These are phyloP conservation scores for Glyphotaelius pellucidus DNA, from an alignment of 2,888 invertebrate species.

Conservation along the genomic window DNA sequence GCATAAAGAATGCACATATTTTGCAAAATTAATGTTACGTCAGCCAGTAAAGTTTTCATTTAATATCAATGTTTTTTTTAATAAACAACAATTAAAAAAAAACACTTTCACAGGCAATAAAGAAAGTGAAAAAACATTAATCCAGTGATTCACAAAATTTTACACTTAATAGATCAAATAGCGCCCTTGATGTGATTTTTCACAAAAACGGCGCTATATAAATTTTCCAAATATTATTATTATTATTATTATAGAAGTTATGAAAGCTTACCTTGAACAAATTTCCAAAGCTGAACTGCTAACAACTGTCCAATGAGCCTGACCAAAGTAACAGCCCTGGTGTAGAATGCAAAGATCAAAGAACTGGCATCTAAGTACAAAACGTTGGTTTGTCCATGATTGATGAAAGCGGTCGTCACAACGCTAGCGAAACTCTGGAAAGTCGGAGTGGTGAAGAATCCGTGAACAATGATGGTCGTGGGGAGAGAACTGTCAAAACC, in stretches of 20 bases:
- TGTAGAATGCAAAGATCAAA: conserved; percentile 70
- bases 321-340: conserved; percentile 72
- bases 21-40: too few relatives aligned
- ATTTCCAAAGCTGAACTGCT: conserved; percentile 66
- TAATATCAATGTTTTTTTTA: too few relatives aligned
- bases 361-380: conserved; percentile 73
- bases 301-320: conserved; percentile 72
- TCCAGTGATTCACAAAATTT: too few relatives aligned
- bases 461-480: conserved; percentile 32
- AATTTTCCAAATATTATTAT: too few relatives aligned
- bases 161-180: too few relatives aligned
- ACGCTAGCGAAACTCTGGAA: not conserved
- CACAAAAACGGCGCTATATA: too few relatives aligned
- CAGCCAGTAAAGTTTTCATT: too few relatives aligned
- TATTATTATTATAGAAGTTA: not conserved
- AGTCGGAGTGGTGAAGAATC: not conserved
- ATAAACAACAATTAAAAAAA: too few relatives aligned
- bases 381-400: conserved; percentile 67
- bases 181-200: too few relatives aligned
- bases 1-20: too few relatives aligned
- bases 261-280: not conserved
- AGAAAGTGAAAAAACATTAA: too few relatives aligned
- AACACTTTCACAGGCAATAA: too few relatives aligned
- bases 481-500: not conserved
- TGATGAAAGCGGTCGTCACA: not conserved